These are phyloP conservation scores for Trichechus manatus DNA, from an alignment of 2,113 vertebrate species.

Conservation along the genomic window DNA sequence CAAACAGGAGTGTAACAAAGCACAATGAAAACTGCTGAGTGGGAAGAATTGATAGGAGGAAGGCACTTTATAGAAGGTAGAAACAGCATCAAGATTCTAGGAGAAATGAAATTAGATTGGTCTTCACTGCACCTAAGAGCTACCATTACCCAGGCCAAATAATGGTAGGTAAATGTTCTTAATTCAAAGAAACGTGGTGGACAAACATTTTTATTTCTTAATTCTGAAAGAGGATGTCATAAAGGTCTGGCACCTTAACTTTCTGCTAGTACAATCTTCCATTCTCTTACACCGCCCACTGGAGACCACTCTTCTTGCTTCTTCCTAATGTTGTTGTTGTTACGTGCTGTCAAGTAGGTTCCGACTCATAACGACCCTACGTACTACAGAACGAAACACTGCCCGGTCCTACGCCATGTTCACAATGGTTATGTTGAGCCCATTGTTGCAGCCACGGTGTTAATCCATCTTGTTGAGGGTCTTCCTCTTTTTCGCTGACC, in stretches of 20 bases:
- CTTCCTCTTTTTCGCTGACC: no score
- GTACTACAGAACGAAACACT: no score
- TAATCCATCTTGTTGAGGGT: no score
- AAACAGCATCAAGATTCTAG: neutral
- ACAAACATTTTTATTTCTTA: neutral
- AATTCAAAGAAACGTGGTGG: neutral
- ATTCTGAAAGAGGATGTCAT: neutral
- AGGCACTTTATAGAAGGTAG: neutral
- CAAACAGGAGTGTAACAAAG: neutral
- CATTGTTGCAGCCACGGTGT: no score
- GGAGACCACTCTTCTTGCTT: neutral
- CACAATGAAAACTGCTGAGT: neutral
- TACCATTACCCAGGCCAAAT: neutral
- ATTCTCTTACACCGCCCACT: neutral
- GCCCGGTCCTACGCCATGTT: no score
- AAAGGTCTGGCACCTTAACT: no score
- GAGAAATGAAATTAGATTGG: neutral
- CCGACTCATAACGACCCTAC: no score
- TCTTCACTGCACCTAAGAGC: neutral
- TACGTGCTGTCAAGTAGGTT: no score
- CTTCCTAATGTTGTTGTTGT: neutral
- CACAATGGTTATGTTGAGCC: no score
- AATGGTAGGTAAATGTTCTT: neutral
- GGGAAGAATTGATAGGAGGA: neutral
- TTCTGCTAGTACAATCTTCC: neutral